phyloP scores from a whole-genome alignment of 2,888 invertebrate species.

The Aphidius colemani region DNA sequence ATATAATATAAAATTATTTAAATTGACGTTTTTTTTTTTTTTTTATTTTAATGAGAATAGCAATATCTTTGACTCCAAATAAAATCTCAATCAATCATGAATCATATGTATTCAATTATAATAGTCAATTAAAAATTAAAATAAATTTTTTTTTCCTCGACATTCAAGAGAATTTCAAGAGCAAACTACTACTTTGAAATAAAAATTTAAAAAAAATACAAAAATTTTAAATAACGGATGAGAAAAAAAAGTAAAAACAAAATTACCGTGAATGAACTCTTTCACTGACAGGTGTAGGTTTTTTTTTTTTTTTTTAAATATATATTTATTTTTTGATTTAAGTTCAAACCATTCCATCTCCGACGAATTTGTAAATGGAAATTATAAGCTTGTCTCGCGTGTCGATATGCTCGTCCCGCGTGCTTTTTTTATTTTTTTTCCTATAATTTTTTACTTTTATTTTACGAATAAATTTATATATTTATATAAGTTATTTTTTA shows the following conservation, averaged over 20 bases:
- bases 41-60: background rate
- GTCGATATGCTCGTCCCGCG: conserved; percentile 19
- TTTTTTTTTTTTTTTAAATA: background rate
- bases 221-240: conserved; percentile 17
- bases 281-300: conserved; percentile 21
- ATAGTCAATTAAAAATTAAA: too few species aligned
- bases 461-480: too few species aligned
- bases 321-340: background rate
- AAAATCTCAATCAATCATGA: conserved; percentile 3
- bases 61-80: background rate
- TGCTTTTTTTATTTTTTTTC: background rate
- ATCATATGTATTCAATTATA: too few species aligned
- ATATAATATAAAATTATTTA: background rate
- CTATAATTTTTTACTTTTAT: conserved; percentile 3
- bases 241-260: conserved; percentile 18
- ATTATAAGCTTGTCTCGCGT: conserved; percentile 28
- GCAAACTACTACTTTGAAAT: background rate
- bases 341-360: background rate
- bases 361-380: conserved; percentile 22
- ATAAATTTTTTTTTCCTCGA: too few species aligned
- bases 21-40: background rate
- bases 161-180: too few species aligned
- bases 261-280: conserved; percentile 9
- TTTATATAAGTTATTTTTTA: too few species aligned
- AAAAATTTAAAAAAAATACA: background rate